phyloP scores from a whole-genome alignment of 2,113 vertebrate species.

The Polypterus bichir region DNA sequence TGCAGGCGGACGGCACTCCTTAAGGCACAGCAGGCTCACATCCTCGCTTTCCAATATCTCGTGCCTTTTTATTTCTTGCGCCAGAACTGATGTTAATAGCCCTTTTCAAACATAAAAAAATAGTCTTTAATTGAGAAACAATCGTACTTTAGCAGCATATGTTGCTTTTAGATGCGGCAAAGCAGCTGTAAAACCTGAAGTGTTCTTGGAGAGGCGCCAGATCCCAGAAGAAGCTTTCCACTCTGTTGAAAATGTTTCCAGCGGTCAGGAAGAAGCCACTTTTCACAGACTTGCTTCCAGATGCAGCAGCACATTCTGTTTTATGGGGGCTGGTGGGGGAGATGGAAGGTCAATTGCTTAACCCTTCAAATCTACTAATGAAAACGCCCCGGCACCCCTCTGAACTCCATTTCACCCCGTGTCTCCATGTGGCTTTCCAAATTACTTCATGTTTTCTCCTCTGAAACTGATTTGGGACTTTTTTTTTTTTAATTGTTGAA shows the following conservation, averaged over 20 bases:
- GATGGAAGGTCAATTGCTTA: conserved; percentile 13
- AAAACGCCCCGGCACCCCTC: conserved; percentile 5
- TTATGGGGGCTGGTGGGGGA: conserved; percentile 2
- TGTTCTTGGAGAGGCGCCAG: conserved; percentile 54
- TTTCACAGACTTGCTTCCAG: conserved; percentile 54
- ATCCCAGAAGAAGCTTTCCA: conserved; percentile 50
- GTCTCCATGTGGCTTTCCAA: neutral
- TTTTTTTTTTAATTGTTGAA: too few relatives aligned
- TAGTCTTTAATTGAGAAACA: conserved; percentile 49
- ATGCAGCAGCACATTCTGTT: conserved; percentile 33
- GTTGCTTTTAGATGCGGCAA: conserved; percentile 49
- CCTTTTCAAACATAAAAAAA: conserved; percentile 25
- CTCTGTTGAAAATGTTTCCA: conserved; percentile 55
- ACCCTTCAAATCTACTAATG: conserved; percentile 10
- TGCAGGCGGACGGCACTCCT: too few relatives aligned
- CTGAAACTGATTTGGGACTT: too few relatives aligned
- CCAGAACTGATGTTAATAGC: conserved; percentile 38
- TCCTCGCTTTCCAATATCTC: neutral
- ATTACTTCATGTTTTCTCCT: conserved; percentile 13
- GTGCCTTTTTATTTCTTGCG: neutral
- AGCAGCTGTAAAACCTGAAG: conserved; percentile 57
- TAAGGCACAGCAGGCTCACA: too few relatives aligned
- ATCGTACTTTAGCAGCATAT: conserved; percentile 57
- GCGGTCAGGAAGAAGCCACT: conserved; percentile 55
- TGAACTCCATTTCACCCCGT: conserved; percentile 4